These are phyloP conservation scores for Machimus atricapillus DNA, from an alignment of 2,888 invertebrate species.

Conservation along the genomic window DNA sequence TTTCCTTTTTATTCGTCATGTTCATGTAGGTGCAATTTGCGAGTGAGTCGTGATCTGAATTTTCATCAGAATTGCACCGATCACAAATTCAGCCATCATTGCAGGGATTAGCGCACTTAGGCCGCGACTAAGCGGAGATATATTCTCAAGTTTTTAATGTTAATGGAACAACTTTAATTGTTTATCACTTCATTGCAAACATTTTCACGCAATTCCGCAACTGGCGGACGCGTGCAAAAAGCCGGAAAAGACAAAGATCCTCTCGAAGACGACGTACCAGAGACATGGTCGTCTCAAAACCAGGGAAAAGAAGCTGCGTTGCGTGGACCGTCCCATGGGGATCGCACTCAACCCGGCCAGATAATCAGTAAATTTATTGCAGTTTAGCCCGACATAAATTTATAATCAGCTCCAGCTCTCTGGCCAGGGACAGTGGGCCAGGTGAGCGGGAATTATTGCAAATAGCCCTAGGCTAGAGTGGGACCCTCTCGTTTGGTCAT, in stretches of 20 bases:
- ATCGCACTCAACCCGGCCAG: constrained; percentile 8
- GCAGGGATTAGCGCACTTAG: constrained; percentile 14
- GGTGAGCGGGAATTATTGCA: constrained; percentile 32
- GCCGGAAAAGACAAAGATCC: constrained; percentile 19
- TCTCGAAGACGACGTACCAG: not conserved
- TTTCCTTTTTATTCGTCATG: not conserved
- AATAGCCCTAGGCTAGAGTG: constrained; percentile 1
- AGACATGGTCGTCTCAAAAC: not conserved
- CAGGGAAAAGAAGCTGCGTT: not conserved
- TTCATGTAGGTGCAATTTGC: not conserved
- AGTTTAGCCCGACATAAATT: constrained; percentile 30
- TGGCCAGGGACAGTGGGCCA: not conserved
- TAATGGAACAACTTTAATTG: constrained; percentile 33
- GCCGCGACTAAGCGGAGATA: not conserved
- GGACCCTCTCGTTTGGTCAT: not conserved
- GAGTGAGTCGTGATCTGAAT: not conserved
- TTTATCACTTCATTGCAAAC: constrained; percentile 26
- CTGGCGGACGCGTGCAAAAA: not conserved
- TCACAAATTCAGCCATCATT: not conserved
- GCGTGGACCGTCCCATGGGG: constrained; percentile 9
- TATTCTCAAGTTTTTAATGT: constrained; percentile 23
- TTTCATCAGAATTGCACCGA: not conserved
- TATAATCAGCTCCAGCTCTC: constrained; percentile 17
- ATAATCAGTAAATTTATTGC: constrained; percentile 35
- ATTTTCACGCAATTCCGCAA: constrained; percentile 18